Conservation (phyloP, 35 echinoderm and acorn worm species). For the Acanthaster planci region DNA sequence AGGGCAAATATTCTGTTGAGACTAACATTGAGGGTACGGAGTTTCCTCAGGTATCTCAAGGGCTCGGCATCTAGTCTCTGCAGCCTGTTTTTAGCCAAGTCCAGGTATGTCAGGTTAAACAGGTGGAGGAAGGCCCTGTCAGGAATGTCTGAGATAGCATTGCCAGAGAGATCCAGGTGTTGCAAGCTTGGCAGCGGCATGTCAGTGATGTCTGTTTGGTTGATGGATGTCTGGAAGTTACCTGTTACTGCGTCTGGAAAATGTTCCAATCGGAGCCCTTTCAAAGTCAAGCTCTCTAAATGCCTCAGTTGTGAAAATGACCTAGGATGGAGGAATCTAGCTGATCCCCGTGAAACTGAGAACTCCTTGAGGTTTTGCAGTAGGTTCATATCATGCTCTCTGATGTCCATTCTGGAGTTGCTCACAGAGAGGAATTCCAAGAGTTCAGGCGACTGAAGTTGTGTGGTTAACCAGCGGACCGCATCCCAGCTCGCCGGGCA, state of each 20-base stretch:
- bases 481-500: neutral
- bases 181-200: neutral
- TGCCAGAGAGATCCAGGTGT: neutral
- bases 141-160: neutral
- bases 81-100: neutral
- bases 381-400: neutral
- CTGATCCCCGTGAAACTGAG: neutral
- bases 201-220: neutral
- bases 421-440: neutral
- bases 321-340: neutral
- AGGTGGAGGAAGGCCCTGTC: neutral
- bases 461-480: neutral
- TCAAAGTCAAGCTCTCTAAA: neutral
- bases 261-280: neutral
- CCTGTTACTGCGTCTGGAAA: neutral
- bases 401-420: neutral
- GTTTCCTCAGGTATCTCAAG: neutral
- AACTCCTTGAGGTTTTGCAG: conserved; percentile 1
- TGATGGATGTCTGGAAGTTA: neutral
- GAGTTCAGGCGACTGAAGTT: neutral
- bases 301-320: neutral
- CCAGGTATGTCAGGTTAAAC: neutral
- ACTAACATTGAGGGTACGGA: neutral
- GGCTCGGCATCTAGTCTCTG: neutral
- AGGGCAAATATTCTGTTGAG: neutral